Base-by-base conservation (phyloP, 2,797 vertebrate species). In the Tragopan temminckii region DNA sequence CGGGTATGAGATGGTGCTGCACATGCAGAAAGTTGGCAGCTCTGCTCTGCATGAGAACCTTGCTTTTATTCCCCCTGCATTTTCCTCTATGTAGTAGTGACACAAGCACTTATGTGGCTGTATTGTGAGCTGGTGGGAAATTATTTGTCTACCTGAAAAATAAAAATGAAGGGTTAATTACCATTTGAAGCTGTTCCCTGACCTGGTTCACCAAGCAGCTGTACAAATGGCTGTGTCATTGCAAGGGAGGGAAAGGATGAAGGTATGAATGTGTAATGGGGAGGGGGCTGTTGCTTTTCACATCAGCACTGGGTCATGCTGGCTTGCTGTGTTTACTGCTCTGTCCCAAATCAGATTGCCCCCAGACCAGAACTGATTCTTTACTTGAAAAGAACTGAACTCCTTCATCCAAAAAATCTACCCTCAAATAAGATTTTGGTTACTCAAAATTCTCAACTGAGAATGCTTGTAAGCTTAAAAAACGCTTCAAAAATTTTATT, bases 21-120 rank as follows among this genome's bases (percentile, higher is more conserved):
- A 82, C 90, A 53, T 86, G 19, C 57, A 67, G 59, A 38, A 89
- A 59, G 66, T 75, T 62, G 35, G 93, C 80, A 89, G 87, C 87
- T 62, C 45, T 76, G 95, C 91, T 96, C 62, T 93, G 96, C 95
- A 94, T 96, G 95, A 96, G 66, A 94, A 89, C 85, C 87, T 92
- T 76, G 75, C 92, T 85, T 95, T 96, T 95, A 95, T 80, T 90
- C 6, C 76, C 90, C 81, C 62, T 93, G 83, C 94, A 36, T 96
- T 91, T 93, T 92, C 72, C 85, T 93, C 80, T 93, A 83, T 46
- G 50, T 23, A 4, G 74, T 59, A 77, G 72, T 96, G 96, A 85
- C 93, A 92, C 94, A 92, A 50, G 43, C 82, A 40, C 90, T 96
- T 96, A 52, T 89, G 89, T 89, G 59, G 89, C 91, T 96, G 91